Evolutionary conservation across 2,113 vertebrate species (phyloP), one percentile per base, ranked within the genome.

Genomic region (Aplodontia rufa): DNA sequence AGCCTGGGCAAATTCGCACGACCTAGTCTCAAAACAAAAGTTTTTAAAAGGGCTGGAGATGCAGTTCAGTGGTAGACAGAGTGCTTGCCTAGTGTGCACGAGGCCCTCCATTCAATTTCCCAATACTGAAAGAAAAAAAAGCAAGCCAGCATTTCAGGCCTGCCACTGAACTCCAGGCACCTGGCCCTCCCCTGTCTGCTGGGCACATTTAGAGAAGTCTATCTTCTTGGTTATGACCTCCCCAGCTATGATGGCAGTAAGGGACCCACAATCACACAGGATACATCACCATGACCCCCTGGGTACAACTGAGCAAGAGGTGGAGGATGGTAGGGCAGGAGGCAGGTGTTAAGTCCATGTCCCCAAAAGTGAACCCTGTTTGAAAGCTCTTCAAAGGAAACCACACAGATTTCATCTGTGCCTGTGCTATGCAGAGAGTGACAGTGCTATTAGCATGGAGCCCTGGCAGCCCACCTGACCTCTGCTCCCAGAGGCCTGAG

Each of bases 381-480:
- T 87, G 35, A 20, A 91, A 58, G n/a, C 69, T 42, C 28, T 90
- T 0, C 81, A 62, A 87, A 45, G 0, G 90, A 71, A 86, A 51
- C 42, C 5, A 69, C 20, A 26, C 1, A 26, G 32, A 78, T 68
- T n/a, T 89, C 19, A 76, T 22, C 17, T 97, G 24, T 90, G 28
- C 40, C 42, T 75, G 87, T 40, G 62, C 49, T 35, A 26, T 32
- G 24, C 16, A 83, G 49, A 82, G 83, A 14, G 51, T 9, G 72
- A 62, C 40, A 75, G 2, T 47, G 71, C 11, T 24, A 14, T 6
- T 74, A 58, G 26, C 8, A 42, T 14, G 55, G 62, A 74, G 14
- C 42, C 0, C 0, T 13, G 1, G 37, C 0, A 0, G 14, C 16
- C 78, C 3, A 1, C 62, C 32, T 24, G 13, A 30, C 9, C 37